Base-by-base conservation (phyloP, 1,140 invertebrate species). In the Helicoverpa zea region DNA sequence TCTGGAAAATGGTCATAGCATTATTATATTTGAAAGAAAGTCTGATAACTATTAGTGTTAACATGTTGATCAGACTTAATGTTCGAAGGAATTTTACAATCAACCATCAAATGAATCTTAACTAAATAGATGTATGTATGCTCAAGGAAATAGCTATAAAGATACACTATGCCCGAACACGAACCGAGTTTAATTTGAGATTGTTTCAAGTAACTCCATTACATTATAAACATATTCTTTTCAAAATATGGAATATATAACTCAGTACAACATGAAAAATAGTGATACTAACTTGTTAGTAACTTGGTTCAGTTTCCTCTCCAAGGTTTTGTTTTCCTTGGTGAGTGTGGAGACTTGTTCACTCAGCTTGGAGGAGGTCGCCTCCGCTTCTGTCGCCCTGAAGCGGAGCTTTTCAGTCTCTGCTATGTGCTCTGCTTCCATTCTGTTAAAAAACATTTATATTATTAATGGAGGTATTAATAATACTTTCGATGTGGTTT, bases 311-410 rank as follows among this genome's bases (percentile, higher is more conserved):
- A 97, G 81, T 86, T 97, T 97, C 76, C 97, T 97, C 74, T 98
- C 97, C 14, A 97, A 82, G 2, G 89, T 86, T 74, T 96, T 96
- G 85, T 98, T 98, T 66, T 98, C 97, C 79, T 96, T 96, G 3
- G 88, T 94, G 29, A 96, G 83, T 13, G 84, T 82, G 35, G 93
- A 88, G 0, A 97, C 79, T 82, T 96, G 96, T n/a, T 95, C 91
- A 77, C 96, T 95, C 16, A 97, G 86, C 58, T 95, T 93, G 2
- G 88, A 90, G 30, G 95, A 95, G 82, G 96, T 96, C 0, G 94
- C 84, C 23, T 95, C 93, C 5, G 96, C 92, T 10, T 90, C 90
- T 58, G 76, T 87, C 47, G 95, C 90, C 30, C 94, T 88, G n/a
- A 83, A 75, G 14, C 92, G 90, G 18, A 95, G 88, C 58, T 86